phyloP scores from a whole-genome alignment of 1,140 invertebrate genomes.

The Drosophila murphyi region DNA sequence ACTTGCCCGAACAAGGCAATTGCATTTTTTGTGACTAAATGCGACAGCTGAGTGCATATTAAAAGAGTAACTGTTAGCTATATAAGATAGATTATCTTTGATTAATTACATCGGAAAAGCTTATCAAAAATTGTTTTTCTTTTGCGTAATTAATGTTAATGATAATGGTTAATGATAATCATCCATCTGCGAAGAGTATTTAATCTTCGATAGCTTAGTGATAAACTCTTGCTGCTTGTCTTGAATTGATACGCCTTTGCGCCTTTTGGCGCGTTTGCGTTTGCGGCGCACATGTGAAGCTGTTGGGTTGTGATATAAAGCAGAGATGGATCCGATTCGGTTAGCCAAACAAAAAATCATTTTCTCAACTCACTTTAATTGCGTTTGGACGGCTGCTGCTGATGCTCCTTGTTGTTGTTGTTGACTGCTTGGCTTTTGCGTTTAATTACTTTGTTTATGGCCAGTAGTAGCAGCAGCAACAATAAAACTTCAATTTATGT shows the following conservation, averaged over 20 bases:
- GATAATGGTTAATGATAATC: background rate
- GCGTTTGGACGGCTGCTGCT: constrained; percentile 36
- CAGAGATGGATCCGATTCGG: constrained; percentile 49
- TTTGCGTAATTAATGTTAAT: too few relatives aligned
- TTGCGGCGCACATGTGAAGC: constrained; percentile 45
- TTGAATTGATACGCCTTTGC: constrained; percentile 41
- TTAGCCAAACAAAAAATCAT: constrained; percentile 59
- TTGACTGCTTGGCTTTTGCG: constrained; percentile 69
- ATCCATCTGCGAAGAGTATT: background rate
- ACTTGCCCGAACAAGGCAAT: background rate
- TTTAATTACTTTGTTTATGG: constrained; percentile 83
- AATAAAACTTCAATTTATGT: constrained; percentile 82
- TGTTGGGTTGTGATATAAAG: constrained; percentile 48
- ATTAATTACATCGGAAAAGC: background rate
- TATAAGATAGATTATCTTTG: background rate
- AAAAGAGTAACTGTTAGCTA: too few relatives aligned
- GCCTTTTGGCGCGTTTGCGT: constrained; percentile 31
- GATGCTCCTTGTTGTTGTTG: constrained; percentile 28
- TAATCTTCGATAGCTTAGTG: background rate
- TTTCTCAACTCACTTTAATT: constrained; percentile 77
- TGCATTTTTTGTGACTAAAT: background rate
- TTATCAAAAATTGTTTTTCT: too few relatives aligned
- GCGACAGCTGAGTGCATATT: too few relatives aligned
- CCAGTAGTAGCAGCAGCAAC: constrained; percentile 62
- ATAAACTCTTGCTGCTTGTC: constrained; percentile 18